A percentile compares a stretch with the other conserved stretches of the same genome.
Conservation (phyloP, 2,113 vertebrate genomes). For the Gymnobelideus leadbeateri region DNA sequence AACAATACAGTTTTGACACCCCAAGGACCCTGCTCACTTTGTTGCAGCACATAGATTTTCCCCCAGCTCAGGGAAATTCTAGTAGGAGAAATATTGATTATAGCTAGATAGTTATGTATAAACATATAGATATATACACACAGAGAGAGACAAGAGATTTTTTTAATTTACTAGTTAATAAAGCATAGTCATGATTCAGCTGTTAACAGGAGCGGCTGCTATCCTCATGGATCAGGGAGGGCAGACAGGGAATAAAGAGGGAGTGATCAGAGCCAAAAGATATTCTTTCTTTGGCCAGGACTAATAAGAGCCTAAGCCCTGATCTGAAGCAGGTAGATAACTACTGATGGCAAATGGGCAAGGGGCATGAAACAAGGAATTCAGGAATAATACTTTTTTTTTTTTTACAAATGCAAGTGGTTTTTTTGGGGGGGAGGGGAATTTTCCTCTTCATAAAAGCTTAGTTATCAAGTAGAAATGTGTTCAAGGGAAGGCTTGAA, state of each 20-base stretch:
- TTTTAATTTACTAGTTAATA: neutral
- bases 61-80: neutral
- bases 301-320: neutral
- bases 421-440: neutral
- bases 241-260: neutral
- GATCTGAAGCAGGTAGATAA: neutral
- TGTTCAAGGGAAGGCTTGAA: neutral
- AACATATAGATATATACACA: too few relatives aligned
- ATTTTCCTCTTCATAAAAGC: neutral
- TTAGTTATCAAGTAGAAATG: neutral
- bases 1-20: neutral
- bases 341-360: neutral
- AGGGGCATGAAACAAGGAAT: neutral
- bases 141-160: neutral
- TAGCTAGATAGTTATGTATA: too few relatives aligned
- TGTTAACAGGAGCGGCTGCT: neutral
- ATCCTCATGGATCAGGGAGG: neutral
- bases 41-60: neutral
- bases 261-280: neutral
- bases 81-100: neutral
- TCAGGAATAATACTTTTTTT: neutral
- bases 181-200: neutral
- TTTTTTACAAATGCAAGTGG: too few relatives aligned
- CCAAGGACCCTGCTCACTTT: neutral
- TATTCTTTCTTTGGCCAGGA: neutral